Percentiles rank a stretch among this genome's conserved stretches.
Evolutionary conservation across 2,888 invertebrate species (phyloP).

Genomic region (Stictocephala bisonia): DNA sequence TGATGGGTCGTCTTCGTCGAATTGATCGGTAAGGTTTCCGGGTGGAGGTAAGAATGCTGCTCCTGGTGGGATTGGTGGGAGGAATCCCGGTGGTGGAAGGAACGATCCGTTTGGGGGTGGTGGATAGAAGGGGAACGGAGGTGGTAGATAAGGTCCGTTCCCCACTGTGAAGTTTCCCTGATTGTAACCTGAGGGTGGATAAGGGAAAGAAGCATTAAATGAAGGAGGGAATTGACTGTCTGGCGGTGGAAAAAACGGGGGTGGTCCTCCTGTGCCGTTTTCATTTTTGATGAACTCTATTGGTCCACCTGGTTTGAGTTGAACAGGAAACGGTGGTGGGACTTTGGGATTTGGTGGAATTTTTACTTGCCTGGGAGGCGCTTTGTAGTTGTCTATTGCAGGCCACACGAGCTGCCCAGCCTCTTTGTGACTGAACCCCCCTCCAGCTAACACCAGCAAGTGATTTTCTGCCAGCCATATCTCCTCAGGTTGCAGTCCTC

Average conservation of each 20-base stretch:
- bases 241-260: conserved; percentile 69
- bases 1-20: conserved; percentile 92
- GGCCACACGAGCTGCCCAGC: conserved; percentile 70
- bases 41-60: conserved; percentile 68
- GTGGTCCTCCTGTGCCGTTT: conserved; percentile 70
- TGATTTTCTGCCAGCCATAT: conserved; percentile 94
- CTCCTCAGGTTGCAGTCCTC: conserved; percentile 85
- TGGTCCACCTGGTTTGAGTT: conserved; percentile 86
- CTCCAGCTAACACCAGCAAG: conserved; percentile 84
- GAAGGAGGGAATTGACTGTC: conserved; percentile 66
- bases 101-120: conserved; percentile 69
- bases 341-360: conserved; percentile 84
- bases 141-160: conserved; percentile 66
- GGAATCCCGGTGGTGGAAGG: conserved; percentile 61
- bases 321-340: conserved; percentile 94
- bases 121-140: conserved; percentile 62
- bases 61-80: conserved; percentile 69
- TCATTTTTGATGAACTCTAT: conserved; percentile 83
- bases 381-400: conserved; percentile 86
- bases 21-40: conserved; percentile 77
- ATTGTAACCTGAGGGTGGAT: conserved; percentile 70
- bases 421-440: conserved; percentile 68
- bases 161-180: conserved; percentile 75
- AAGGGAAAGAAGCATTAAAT: conserved; percentile 20
- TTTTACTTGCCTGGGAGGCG: conserved; percentile 86